A percentile compares a stretch with the other conserved stretches of the same genome.
phyloP scores from a whole-genome alignment of 1,140 invertebrate genomes.

The Conus betulinus region DNA sequence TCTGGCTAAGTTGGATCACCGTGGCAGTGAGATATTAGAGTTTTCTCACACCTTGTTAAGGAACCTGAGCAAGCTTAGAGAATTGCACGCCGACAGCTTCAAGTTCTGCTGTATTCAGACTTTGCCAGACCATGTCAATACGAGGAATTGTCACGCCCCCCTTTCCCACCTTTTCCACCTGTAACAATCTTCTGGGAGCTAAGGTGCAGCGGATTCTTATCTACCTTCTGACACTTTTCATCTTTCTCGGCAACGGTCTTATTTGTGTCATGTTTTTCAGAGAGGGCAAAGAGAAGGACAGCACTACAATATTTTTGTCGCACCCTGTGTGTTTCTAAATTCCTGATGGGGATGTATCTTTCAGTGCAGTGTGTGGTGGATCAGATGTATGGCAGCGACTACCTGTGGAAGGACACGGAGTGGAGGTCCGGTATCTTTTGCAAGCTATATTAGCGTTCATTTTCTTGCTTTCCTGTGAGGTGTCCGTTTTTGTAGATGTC shows the following conservation, averaged over 20 bases:
- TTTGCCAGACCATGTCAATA: slow-evolving; percentile 29
- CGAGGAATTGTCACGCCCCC: background rate
- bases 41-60: no score
- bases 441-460: slow-evolving; percentile 19
- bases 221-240: slow-evolving; percentile 45
- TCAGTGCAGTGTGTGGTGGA: slow-evolving; percentile 29
- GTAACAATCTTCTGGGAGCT: slow-evolving; percentile 46
- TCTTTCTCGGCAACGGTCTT: slow-evolving; percentile 47
- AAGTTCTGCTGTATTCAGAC: slow-evolving; percentile 45
- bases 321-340: slow-evolving; percentile 46
- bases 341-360: slow-evolving; percentile 35
- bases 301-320: slow-evolving; percentile 18
- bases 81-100: slow-evolving; percentile 40
- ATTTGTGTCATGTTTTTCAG: slow-evolving; percentile 22
- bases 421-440: slow-evolving; percentile 31
- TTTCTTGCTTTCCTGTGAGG: slow-evolving; percentile 40
- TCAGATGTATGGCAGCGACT: slow-evolving; percentile 51
- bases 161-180: slow-evolving; percentile 47
- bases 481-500: slow-evolving; percentile 25
- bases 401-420: slow-evolving; percentile 25
- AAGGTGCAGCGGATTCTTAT: slow-evolving; percentile 38
- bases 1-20: no score
- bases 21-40: no score
- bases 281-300: background rate
- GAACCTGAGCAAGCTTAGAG: background rate